A percentile compares a stretch with the other conserved stretches of the same genome.
Conservation (phyloP, 2,888 invertebrate species). For the Aproaerema taeniolella region DNA sequence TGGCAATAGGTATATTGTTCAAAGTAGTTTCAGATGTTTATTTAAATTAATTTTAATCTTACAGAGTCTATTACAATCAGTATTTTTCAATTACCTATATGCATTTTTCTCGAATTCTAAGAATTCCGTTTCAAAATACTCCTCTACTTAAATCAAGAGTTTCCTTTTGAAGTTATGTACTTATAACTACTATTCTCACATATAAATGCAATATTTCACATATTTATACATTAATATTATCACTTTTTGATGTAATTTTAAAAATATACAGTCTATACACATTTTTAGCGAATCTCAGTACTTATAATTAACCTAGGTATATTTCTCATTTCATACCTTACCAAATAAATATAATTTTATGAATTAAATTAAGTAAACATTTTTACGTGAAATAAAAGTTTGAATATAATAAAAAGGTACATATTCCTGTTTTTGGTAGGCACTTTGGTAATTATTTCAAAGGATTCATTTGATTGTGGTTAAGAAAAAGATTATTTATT, state of each 20-base stretch:
- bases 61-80: too few relatives aligned
- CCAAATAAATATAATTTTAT: slow-evolving; percentile 1
- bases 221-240: slow-evolving; percentile 20
- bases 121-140: slow-evolving; percentile 15
- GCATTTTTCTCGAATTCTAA: slow-evolving; percentile 17
- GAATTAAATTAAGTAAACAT: background rate
- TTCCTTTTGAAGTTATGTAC: background rate
- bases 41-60: too few relatives aligned
- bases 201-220: background rate
- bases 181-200: background rate
- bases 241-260: slow-evolving; percentile 21
- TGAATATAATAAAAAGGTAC: too few relatives aligned
- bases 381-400: too few relatives aligned
- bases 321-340: background rate
- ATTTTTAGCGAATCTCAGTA: slow-evolving; percentile 18
- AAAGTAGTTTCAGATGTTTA: too few relatives aligned
- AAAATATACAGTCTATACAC: slow-evolving; percentile 20
- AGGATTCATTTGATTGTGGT: background rate
- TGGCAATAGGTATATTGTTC: too few relatives aligned
- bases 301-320: background rate
- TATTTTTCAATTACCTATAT: too few relatives aligned
- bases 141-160: background rate
- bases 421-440: slow-evolving; percentile 42
- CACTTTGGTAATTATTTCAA: slow-evolving; percentile 28
- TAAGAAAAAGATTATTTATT: too few relatives aligned